Conservation (phyloP, 2,888 invertebrate species). For the Neoitamus cyanurus region DNA sequence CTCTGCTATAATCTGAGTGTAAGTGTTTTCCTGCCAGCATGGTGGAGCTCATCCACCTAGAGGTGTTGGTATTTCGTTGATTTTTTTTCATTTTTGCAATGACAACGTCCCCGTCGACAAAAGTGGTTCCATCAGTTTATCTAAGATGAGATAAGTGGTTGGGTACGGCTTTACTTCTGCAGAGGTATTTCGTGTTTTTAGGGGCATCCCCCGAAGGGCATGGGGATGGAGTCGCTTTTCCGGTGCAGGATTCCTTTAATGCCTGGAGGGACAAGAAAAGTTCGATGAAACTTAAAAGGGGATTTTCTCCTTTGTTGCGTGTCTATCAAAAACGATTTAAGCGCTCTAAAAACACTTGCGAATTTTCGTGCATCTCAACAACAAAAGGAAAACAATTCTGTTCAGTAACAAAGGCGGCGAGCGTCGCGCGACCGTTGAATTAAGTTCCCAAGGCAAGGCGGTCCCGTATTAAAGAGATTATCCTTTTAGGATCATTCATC, state of each 20-base stretch:
- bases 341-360: not conserved
- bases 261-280: not conserved
- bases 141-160: not conserved
- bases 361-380: not conserved
- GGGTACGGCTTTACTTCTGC: not conserved
- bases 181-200: not conserved
- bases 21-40: not conserved
- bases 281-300: not conserved
- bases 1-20: not conserved
- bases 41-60: not conserved
- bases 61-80: not conserved
- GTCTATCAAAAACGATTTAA: not conserved
- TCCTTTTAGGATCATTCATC: conserved; percentile 5
- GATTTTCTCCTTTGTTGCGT: not conserved
- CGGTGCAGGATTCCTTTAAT: not conserved
- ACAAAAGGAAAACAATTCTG: not conserved
- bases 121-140: conserved; percentile 1
- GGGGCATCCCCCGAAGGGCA: not conserved
- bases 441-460: not conserved
- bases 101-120: not conserved
- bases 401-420: not conserved
- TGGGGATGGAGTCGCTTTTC: not conserved
- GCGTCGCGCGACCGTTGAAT: not conserved
- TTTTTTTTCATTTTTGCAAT: not conserved
- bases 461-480: not conserved